Base-by-base conservation (phyloP, 2,888 invertebrate genomes). In the Lasioglossum villosulum region DNA sequence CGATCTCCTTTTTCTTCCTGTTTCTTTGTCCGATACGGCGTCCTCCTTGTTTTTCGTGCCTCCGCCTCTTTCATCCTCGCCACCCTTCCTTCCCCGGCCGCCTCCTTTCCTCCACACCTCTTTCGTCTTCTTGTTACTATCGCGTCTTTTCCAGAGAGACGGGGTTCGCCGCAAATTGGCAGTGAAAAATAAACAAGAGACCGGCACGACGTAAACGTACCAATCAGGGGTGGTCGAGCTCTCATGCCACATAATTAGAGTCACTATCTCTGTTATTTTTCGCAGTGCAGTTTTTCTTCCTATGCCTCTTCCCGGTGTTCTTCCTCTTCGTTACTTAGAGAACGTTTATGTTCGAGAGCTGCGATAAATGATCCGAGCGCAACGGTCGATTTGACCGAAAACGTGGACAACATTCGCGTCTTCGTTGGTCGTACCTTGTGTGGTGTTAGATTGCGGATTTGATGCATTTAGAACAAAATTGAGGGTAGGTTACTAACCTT, bases 131-230 rank as follows among this genome's bases (percentile, higher is more conserved):
- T 78, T 63, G 39, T 30, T 37, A 52, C 52, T 52, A 52, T 68
- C 78, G 73, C 52, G 71, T 81, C 80, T 76, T 73, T 77, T 75
- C 73, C 63, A 74, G 63, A 23, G 48, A 48, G 48, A 77, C 80
- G 52, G 63, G 45, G 42, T 66, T 27, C 75, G 56, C 63, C 79
- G 90, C 88, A 90, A 90, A 90, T 90, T 90, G 91, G 86, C 84
- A 77, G 72, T 70, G 84, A 84, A 83, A 84, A 87, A 90, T 72
- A 84, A 83, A 83, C 74, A 59, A 76, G 77, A 75, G n/a, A 37
- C 45, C 14, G 48, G 82, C 39, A 23, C 82, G 86, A 83, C 78
- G 86, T 83, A 83, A 86, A 87, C 80, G 83, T 74, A 77, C 63
- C 80, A 81, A 86, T 79, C 86, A 75, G 68, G 82, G 86, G 86